Evolutionary conservation across 2,113 vertebrate species (phyloP).

Genomic region (Desmodus rotundus): DNA sequence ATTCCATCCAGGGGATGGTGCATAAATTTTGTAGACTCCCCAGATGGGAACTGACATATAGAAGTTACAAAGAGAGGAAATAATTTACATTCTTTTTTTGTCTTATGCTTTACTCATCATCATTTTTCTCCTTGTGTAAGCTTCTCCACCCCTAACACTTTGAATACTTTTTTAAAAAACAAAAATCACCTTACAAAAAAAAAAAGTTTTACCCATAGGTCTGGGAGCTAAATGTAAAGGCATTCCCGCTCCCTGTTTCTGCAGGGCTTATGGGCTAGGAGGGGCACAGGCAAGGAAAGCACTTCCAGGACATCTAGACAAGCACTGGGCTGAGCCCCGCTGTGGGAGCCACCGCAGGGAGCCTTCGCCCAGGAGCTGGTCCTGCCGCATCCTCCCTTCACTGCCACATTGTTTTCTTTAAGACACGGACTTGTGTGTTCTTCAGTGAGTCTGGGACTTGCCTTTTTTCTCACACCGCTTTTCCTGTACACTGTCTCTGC

Average conservation of each 20-base stretch:
- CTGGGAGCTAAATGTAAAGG: not conserved
- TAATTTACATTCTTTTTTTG: not conserved
- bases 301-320: not conserved
- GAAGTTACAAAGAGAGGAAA: conserved; percentile 24
- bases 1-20: not conserved
- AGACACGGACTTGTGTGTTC: not conserved
- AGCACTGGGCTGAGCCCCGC: not conserved
- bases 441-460: not conserved
- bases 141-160: not conserved
- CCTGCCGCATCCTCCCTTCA: not conserved
- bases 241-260: not conserved
- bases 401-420: not conserved
- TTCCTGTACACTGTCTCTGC: not conserved
- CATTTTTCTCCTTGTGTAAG: not conserved
- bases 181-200: not conserved
- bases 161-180: not conserved
- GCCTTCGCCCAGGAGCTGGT: not conserved
- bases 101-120: not conserved
- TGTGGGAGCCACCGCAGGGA: accelerated
- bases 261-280: not conserved
- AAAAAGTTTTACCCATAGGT: not conserved
- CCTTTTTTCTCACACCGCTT: not conserved
- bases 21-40: not conserved
- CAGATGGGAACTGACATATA: conserved; percentile 2
- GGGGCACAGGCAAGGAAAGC: not conserved